Percentiles rank a stretch among this genome's conserved stretches.
Conservation (phyloP, 1,140 invertebrate species). For the Drosophila mojavensis region DNA sequence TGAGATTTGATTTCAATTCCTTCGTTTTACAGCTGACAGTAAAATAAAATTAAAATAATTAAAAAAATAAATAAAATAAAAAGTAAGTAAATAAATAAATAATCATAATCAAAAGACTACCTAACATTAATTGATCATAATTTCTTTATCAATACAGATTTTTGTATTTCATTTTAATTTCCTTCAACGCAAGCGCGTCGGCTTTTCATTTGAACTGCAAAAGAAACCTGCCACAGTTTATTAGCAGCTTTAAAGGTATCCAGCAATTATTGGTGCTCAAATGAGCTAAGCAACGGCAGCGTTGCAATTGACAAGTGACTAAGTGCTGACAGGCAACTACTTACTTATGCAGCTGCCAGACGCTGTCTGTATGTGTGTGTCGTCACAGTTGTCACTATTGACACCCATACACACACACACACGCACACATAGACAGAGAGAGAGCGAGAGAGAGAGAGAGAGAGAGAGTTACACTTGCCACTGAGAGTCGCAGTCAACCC, state of each 20-base stretch:
- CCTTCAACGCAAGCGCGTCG: too few relatives aligned
- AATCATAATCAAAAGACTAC: too few relatives aligned
- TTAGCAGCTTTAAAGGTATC: conserved; percentile 56
- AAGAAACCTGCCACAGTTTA: conserved; percentile 11
- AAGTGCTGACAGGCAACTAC: conserved; percentile 62
- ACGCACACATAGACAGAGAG: conserved; percentile 3
- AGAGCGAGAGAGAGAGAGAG: neutral
- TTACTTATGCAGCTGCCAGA: conserved; percentile 53
- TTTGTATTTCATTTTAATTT: too few relatives aligned
- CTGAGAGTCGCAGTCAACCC: conserved; percentile 67
- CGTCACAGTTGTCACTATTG: conserved; percentile 81
- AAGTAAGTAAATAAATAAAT: too few relatives aligned
- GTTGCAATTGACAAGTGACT: conserved; percentile 59
- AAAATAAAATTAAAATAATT: too few relatives aligned
- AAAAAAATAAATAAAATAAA: too few relatives aligned
- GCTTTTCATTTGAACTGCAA: too few relatives aligned
- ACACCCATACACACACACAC: conserved; percentile 55
- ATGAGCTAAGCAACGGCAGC: conserved; percentile 34
- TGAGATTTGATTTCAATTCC: too few relatives aligned
- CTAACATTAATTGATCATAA: too few relatives aligned
- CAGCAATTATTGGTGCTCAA: conserved; percentile 62
- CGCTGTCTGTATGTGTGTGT: conserved; percentile 27
- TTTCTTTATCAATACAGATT: too few relatives aligned
- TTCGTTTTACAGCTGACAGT: too few relatives aligned
- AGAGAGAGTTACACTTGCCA: conserved; percentile 20